Evolutionary conservation across 2,113 vertebrate species (phyloP).

Genomic region (Epinephelus moara): DNA sequence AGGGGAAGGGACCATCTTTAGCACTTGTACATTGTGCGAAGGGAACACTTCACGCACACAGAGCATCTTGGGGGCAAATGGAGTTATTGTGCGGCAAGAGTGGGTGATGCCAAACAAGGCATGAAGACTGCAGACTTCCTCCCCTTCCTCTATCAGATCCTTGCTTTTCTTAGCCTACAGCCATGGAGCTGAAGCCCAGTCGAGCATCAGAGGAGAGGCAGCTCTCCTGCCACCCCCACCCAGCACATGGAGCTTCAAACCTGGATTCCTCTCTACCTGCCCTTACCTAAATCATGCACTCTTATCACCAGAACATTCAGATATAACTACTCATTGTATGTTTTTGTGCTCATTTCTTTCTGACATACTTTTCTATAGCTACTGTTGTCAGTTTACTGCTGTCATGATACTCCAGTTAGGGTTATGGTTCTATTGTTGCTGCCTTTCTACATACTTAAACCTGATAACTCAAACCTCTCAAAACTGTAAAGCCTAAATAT

Average conservation of each 20-base stretch:
- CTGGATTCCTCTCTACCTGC: constrained; percentile 45
- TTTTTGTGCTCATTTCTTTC: not conserved
- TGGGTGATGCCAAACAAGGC: constrained; percentile 85
- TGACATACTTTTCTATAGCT: not conserved
- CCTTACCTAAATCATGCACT: not conserved
- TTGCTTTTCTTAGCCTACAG: constrained; percentile 78
- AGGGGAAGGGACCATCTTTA: constrained; percentile 81
- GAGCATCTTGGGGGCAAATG: constrained; percentile 84
- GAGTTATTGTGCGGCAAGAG: constrained; percentile 83
- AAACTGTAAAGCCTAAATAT: not conserved
- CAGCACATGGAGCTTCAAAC: constrained; percentile 62
- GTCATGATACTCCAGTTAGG: not conserved
- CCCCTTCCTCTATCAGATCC: constrained; percentile 70
- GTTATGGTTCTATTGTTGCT: not conserved
- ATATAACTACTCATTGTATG: not conserved
- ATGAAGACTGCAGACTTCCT: constrained; percentile 84
- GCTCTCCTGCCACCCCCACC: constrained; percentile 42
- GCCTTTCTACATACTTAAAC: not conserved
- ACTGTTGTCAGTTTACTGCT: not conserved
- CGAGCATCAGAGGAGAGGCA: constrained; percentile 70
- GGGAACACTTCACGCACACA: constrained; percentile 64
- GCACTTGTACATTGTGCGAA: constrained; percentile 76
- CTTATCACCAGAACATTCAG: not conserved
- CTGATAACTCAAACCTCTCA: not conserved
- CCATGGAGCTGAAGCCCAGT: constrained; percentile 76